phyloP scores from a whole-genome alignment of 2,797 vertebrate species.

The Rhincodon typus region DNA sequence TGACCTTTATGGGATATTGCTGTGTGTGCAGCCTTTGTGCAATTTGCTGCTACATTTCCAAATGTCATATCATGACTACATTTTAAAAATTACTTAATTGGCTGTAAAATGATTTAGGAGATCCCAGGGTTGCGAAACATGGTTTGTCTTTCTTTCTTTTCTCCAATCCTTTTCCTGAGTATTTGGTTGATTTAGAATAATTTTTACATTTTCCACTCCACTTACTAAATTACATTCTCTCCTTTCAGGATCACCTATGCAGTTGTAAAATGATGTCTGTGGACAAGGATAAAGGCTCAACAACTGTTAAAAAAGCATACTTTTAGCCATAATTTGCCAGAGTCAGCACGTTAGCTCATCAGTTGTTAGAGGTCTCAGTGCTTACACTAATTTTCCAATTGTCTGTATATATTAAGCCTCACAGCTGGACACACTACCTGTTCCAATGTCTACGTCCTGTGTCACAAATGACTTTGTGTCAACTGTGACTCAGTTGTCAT shows the following conservation, averaged over 20 bases:
- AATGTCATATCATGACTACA: not conserved
- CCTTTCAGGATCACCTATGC: not conserved
- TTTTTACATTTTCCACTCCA: not conserved
- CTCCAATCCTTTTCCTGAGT: not conserved
- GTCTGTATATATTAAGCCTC: not conserved
- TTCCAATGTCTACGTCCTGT: not conserved
- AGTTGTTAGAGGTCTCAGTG: not conserved
- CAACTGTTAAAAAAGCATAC: not conserved
- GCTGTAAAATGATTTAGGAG: not conserved
- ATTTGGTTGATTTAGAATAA: not conserved
- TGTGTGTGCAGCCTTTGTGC: not conserved
- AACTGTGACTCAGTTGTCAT: no score
- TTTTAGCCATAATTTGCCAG: not conserved
- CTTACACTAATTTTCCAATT: not conserved
- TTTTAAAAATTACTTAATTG: not conserved
- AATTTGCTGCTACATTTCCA: not conserved
- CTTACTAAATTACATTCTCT: not conserved
- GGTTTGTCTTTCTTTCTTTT: not conserved
- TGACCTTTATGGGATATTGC: not conserved
- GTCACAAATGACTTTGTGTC: no score
- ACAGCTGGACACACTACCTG: not conserved
- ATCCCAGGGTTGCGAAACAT: not conserved
- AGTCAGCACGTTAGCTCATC: not conserved
- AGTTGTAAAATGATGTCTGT: not conserved
- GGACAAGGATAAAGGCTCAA: not conserved